Conservation (phyloP, 2,888 invertebrate species). For the Agrilus biguttatus region DNA sequence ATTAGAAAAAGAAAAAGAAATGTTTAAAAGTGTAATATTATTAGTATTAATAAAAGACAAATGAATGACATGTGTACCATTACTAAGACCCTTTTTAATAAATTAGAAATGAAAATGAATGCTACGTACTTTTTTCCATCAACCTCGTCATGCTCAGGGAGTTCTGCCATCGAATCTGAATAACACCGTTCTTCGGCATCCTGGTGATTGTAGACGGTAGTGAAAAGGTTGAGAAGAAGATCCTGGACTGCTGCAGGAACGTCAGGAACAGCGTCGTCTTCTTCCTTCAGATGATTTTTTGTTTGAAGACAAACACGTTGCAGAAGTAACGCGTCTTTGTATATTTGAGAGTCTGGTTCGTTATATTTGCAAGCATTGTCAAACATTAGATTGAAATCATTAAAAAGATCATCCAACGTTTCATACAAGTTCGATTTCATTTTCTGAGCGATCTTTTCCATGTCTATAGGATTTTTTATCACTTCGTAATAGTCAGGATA, state of each 20-base stretch:
- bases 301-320: conserved; percentile 87
- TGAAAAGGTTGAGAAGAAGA: conserved; percentile 78
- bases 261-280: conserved; percentile 78
- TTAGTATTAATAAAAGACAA: no score
- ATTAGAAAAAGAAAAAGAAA: neutral
- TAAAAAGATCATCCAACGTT: conserved; percentile 71
- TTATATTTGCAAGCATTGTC: conserved; percentile 96
- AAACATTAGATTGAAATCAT: conserved; percentile 85
- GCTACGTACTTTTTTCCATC: conserved; percentile 46
- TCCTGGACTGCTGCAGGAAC: conserved; percentile 84
- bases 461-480: conserved; percentile 90
- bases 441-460: conserved; percentile 85
- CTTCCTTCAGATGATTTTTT: conserved; percentile 68
- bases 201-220: conserved; percentile 88
- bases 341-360: conserved; percentile 93
- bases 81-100: neutral
- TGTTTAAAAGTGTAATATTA: no score
- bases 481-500: conserved; percentile 97
- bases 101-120: neutral
- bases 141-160: conserved; percentile 74
- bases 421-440: conserved; percentile 64
- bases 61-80: no score
- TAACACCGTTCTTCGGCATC: conserved; percentile 94
- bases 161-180: conserved; percentile 88
- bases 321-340: conserved; percentile 87